Evolutionary conservation across 1,140 invertebrate genomes (phyloP).

Genomic region (Polyergus mexicanus): DNA sequence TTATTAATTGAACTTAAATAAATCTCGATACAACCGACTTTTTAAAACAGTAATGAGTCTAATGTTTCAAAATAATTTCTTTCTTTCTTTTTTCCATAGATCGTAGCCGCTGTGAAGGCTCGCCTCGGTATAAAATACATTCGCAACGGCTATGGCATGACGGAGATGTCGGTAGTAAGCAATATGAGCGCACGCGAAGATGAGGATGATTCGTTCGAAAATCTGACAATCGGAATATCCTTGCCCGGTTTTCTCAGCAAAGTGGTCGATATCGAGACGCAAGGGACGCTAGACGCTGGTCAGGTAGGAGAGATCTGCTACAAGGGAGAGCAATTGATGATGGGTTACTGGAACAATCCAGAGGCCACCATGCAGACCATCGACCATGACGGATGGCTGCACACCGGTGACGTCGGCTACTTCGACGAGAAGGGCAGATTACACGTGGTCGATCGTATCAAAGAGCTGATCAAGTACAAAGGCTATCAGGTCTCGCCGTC

Average conservation of each 20-base stretch:
- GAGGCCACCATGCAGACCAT: slow-evolving; percentile 85
- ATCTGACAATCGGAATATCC: not conserved
- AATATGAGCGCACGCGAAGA: not conserved
- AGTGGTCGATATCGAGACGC: slow-evolving; percentile 82
- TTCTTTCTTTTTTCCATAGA: not conserved
- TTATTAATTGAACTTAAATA: slow-evolving; percentile 25
- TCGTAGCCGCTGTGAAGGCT: not conserved
- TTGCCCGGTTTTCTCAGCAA: slow-evolving; percentile 68
- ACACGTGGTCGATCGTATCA: slow-evolving; percentile 87
- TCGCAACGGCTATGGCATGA: slow-evolving; percentile 90
- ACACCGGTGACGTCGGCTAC: slow-evolving; percentile 83
- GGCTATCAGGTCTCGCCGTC: slow-evolving; percentile 87
- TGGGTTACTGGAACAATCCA: slow-evolving; percentile 76
- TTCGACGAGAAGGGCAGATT: slow-evolving; percentile 84
- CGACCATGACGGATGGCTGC: slow-evolving; percentile 85
- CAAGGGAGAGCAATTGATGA: slow-evolving; percentile 79
- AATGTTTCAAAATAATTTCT: not conserved
- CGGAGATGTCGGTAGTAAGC: slow-evolving; percentile 88
- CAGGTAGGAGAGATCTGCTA: slow-evolving; percentile 84
- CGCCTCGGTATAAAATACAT: slow-evolving; percentile 78
- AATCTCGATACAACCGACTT: not conserved
- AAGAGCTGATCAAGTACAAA: slow-evolving; percentile 88
- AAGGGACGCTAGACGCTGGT: slow-evolving; percentile 78
- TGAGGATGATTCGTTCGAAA: slow-evolving; percentile 6
- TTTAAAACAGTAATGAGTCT: not conserved